Evolutionary conservation across 2,888 invertebrate genomes (phyloP), one percentile per base, ranked within the genome.

Genomic region (Phyllotreta cruciferae): DNA sequence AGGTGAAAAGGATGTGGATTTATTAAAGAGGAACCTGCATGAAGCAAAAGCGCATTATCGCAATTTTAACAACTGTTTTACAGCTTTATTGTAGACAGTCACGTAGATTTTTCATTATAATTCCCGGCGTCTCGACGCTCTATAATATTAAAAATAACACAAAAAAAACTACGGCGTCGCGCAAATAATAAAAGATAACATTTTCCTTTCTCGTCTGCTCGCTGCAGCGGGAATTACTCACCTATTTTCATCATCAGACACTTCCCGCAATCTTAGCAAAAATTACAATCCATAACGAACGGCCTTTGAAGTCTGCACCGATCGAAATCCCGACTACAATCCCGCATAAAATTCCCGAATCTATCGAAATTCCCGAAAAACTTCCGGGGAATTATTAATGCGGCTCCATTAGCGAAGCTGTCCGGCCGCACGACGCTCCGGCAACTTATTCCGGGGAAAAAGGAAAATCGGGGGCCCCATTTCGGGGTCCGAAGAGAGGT

Each of bases 361-460:
- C 14, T 8, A 44, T 44, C 44, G 14, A 44, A 44, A 14, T 24
- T 24, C 24, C 24, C 24, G 24, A 24, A 24, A 24, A 24, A 24
- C 24, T 24, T 24, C 24, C 24, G 24, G 24, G 24, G 24, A 41
- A 56, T 56, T 56, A 56, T 44, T 44, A 56, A 56, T 56, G 44
- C 44, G 45, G 44, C n/a, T 9, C 36, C 44, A 44, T 56, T 45
- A 56, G 13, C 44, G 44, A 44, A 24, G 10, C 42, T 36, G 56
- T 56, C 56, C 44, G 44, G 44, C 35, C 3, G 4, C 24, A 56
- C 41, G 56, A 56, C 56, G 44, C 56, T 42, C 56, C 9, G 13
- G 42, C 9, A 50, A 57, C 58, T 42, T 35, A 50, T 50, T 57
- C 36, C 24, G 24, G 24, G 11, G 11, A 49, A 44, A n/a, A 52